Evolutionary conservation across 2,888 invertebrate genomes (phyloP).

Genomic region (Tenthredo livida): DNA sequence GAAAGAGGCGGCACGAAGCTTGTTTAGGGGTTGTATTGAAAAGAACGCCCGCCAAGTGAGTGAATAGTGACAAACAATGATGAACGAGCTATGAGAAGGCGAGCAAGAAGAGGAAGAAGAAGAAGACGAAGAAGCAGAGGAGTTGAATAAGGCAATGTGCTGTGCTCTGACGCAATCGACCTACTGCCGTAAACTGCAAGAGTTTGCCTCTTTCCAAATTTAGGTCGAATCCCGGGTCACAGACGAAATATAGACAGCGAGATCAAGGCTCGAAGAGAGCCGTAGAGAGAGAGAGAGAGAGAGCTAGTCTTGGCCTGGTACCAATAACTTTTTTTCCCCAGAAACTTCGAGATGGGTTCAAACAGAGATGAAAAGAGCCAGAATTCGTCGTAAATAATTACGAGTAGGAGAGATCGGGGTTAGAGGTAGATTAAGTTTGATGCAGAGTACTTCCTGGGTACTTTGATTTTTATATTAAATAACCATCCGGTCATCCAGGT

Average conservation of each 20-base stretch:
- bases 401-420: neutral
- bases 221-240: constrained; percentile 19
- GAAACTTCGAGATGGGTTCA: neutral
- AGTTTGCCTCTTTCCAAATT: constrained; percentile 31
- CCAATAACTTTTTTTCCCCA: constrained; percentile 33
- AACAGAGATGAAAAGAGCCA: neutral
- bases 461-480: neutral
- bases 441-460: neutral
- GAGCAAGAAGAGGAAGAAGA: neutral
- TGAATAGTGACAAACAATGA: constrained; percentile 51
- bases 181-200: constrained; percentile 22
- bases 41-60: constrained; percentile 35
- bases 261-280: neutral
- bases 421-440: neutral
- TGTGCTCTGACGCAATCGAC: constrained; percentile 32
- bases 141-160: neutral
- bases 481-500: neutral
- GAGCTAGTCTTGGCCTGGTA: neutral
- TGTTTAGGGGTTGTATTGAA: constrained; percentile 40
- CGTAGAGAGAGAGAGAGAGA: neutral
- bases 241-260: constrained; percentile 7
- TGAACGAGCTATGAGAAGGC: constrained; percentile 17
- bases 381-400: neutral
- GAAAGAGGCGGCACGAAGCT: constrained; percentile 13
- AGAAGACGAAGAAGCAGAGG: neutral